Conservation (phyloP, 2,888 invertebrate species). For the Tachina grossa region DNA sequence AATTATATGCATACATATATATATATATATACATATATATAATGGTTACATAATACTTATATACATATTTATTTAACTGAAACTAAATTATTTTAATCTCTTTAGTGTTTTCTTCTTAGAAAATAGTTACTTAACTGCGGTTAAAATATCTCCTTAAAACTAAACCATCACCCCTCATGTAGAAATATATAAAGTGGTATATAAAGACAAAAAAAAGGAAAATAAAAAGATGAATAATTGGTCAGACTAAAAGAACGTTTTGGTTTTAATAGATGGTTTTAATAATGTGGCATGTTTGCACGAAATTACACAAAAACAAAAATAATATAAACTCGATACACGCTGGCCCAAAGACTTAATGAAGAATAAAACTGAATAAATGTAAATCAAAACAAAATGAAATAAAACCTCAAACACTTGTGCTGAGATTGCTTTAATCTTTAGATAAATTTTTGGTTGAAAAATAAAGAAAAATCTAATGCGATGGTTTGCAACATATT, state of each 20-base stretch:
- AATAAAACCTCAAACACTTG: constrained; percentile 34
- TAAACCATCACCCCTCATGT: too few species aligned
- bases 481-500: constrained; percentile 7
- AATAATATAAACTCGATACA: background rate
- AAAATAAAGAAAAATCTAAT: background rate
- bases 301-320: background rate
- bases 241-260: background rate
- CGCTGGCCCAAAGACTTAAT: background rate
- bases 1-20: too few species aligned
- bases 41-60: too few species aligned
- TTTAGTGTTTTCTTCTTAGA: too few species aligned
- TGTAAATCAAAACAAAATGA: background rate
- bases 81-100: too few species aligned
- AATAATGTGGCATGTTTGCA: background rate
- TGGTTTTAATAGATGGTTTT: background rate
- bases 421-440: constrained; percentile 23
- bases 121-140: too few species aligned
- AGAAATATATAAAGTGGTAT: too few species aligned
- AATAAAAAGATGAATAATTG: background rate
- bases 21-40: too few species aligned
- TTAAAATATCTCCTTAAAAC: too few species aligned
- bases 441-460: constrained; percentile 13
- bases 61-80: too few species aligned
- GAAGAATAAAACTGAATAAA: background rate
- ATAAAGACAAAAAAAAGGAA: background rate